phyloP scores from a whole-genome alignment of 2,113 vertebrate genomes.

The Trichechus manatus region DNA sequence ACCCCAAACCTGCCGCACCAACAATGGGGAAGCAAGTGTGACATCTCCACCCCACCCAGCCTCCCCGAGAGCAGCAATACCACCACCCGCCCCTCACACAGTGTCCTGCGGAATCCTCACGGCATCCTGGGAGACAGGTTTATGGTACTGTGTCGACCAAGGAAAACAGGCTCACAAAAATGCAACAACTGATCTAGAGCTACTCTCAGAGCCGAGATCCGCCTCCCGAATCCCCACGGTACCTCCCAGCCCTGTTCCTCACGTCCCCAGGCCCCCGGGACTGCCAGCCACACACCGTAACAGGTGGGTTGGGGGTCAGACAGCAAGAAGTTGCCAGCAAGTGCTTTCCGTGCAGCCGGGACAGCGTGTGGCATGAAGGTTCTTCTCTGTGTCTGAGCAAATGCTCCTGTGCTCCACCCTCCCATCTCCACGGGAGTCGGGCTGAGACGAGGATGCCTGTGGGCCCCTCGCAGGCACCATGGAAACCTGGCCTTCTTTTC shows the following conservation, averaged over 20 bases:
- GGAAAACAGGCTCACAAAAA: not conserved
- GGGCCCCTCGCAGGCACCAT: not conserved
- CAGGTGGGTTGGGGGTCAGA: not conserved
- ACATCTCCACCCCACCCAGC: not conserved
- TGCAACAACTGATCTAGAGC: not conserved
- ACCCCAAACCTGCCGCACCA: not conserved
- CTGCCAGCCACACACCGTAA: not conserved
- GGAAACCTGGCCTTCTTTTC: not conserved
- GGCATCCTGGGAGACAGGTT: not conserved
- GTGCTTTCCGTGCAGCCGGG: not conserved
- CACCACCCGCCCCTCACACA: no score
- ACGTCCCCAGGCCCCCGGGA: not conserved
- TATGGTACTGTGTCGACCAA: no score
- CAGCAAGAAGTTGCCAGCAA: not conserved
- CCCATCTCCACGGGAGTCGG: not conserved
- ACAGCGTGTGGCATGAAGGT: not conserved
- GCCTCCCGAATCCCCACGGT: not conserved
- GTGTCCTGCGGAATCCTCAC: not conserved
- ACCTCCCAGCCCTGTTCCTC: no score
- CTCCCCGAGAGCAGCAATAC: not conserved
- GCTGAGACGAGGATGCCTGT: accelerated
- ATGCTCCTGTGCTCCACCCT: not conserved
- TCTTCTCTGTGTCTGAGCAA: not conserved
- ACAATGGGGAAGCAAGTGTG: accelerated
- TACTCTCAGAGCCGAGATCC: not conserved